Base-by-base conservation (phyloP, 2,797 vertebrate genomes). In the Pterois miles region DNA sequence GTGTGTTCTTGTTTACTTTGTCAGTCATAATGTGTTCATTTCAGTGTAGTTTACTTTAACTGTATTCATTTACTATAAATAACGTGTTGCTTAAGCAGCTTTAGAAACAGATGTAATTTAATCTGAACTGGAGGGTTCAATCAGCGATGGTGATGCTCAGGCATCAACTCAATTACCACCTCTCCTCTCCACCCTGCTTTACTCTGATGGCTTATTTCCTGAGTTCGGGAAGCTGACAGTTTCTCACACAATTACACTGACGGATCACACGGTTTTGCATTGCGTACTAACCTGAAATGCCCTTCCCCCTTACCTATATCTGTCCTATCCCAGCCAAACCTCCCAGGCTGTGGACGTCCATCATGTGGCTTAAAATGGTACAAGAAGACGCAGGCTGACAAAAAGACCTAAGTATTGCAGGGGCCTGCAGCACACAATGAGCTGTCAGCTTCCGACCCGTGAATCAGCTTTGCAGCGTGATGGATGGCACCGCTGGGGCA, bases 391-490 rank as follows among this genome's bases (percentile, higher is more conserved):
- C 23, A 25, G 52, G n/a, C 63, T 70, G 80, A 80, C 63, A 58
- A 59, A 56, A 62, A 71, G 40, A 74, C 23, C 29, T 1, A 11
- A 43, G 22, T 60, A 8, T 71, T 33, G 20, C 36, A 33, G 36
- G 9, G 10, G 23, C 73, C 78, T 29, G 52, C 22, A 57, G 74
- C 70, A 58, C 54, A 76, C 75, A 71, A 64, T 63, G 71, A 73
- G 48, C 78, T 72, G 65, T 82, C 78, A 74, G 27, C 40, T 43
- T 60, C 25, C 4, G 43, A 77, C 10, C 48, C 4, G 50, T 78
- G 72, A 85, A 77, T 88, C 78, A 73, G 66, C 68, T 72, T 56
- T 62, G 52, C 64, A 58, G 4, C 59, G 40, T 85, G 77, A 89
- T 66, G 68, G 78, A 85, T 62, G 10, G 27, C 70, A 54, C 53